Conservation (phyloP, 1,140 invertebrate genomes). For the Megalopta genalis region DNA sequence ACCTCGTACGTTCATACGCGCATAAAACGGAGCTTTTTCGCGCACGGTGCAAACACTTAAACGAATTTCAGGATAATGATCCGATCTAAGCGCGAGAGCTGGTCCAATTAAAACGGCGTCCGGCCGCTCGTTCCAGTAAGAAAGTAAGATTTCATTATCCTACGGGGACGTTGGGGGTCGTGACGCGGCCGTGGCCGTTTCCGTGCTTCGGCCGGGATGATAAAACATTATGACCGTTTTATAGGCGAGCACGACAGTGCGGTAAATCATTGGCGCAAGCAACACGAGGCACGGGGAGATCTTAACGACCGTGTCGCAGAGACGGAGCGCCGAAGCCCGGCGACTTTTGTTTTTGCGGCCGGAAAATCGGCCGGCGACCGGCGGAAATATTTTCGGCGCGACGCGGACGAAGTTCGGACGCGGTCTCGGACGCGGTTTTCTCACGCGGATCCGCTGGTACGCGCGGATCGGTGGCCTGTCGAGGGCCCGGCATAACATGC, state of each 20-base stretch:
- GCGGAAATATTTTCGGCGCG: constrained; percentile 4
- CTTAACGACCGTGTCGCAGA: constrained; percentile 59
- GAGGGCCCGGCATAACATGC: not conserved
- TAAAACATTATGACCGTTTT: constrained; percentile 67
- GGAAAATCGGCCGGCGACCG: constrained; percentile 18
- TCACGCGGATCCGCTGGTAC: constrained; percentile 15
- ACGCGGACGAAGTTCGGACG: no score
- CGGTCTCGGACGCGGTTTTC: not conserved
- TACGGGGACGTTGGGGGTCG: constrained; percentile 39
- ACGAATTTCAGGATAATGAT: no score
- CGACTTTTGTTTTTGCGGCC: constrained; percentile 10
- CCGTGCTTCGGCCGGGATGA: constrained; percentile 58
- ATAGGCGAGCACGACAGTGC: constrained; percentile 58
- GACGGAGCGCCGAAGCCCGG: constrained; percentile 5
- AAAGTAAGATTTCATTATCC: constrained; percentile 64
- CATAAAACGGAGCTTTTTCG: no score
- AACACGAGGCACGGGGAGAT: constrained; percentile 43
- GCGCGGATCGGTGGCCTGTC: constrained; percentile 35
- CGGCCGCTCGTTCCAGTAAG: constrained; percentile 24
- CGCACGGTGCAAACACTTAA: no score
- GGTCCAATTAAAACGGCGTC: constrained; percentile 32
- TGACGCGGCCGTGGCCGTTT: constrained; percentile 45
- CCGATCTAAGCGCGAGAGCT: not conserved
- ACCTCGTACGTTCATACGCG: no score
- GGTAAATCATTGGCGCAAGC: constrained; percentile 60